phyloP scores from a whole-genome alignment of 2,888 invertebrate genomes.

The Calameuta filiformis region DNA sequence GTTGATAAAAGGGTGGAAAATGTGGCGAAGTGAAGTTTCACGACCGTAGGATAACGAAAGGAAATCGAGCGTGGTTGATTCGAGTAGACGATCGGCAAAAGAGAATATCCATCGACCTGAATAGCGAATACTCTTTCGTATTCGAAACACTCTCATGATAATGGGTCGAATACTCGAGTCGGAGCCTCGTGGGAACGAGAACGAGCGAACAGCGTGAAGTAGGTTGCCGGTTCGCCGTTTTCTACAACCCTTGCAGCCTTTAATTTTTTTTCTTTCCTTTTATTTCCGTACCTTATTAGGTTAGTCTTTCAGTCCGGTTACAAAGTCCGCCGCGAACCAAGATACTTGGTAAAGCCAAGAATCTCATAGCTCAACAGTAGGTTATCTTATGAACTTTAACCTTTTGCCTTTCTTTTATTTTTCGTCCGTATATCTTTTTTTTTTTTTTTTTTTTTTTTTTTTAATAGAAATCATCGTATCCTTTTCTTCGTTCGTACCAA shows the following conservation, averaged over 20 bases:
- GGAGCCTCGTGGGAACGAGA: background rate
- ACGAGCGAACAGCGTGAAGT: background rate
- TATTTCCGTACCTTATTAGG: background rate
- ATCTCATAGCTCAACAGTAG: background rate
- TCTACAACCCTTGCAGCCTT: background rate
- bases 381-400: background rate
- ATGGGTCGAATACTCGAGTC: background rate
- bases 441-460: background rate
- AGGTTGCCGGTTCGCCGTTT: constrained; percentile 3
- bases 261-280: background rate
- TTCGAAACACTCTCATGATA: background rate
- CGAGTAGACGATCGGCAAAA: background rate
- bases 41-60: background rate
- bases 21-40: background rate
- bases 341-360: background rate
- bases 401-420: background rate
- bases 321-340: background rate
- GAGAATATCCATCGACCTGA: background rate
- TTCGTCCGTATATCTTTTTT: background rate
- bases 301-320: background rate
- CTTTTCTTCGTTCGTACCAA: background rate
- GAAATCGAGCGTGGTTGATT: background rate
- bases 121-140: background rate
- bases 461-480: background rate
- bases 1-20: background rate